phyloP scores from a whole-genome alignment of 2,888 invertebrate species.

The Lycaena phlaeas region DNA sequence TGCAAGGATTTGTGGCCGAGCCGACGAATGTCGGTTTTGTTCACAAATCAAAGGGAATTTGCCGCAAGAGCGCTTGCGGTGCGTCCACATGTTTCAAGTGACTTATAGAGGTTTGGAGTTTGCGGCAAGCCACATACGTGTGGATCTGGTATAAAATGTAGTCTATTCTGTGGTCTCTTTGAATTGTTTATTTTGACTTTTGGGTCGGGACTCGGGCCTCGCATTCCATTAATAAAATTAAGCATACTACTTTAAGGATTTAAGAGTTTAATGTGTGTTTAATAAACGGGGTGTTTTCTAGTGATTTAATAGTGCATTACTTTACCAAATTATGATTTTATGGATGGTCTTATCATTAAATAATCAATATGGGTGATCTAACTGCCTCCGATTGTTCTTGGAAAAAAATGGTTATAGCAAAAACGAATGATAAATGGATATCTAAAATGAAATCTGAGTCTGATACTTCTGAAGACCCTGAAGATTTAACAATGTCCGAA shows the following conservation, averaged over 20 bases:
- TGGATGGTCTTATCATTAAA: slow-evolving; percentile 60
- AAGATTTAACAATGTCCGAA: slow-evolving; percentile 30
- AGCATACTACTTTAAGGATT: neutral
- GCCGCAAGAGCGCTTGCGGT: no score
- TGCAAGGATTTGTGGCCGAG: no score
- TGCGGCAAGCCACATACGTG: no score
- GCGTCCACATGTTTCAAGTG: no score
- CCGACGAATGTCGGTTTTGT: no score
- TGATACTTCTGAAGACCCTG: slow-evolving; percentile 22
- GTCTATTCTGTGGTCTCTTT: neutral
- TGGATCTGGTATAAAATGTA: no score
- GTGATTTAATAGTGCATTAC: neutral
- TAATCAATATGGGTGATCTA: slow-evolving; percentile 66
- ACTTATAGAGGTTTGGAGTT: no score
- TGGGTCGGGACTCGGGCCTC: neutral
- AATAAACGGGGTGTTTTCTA: neutral
- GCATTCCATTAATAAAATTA: neutral
- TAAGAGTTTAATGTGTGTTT: neutral
- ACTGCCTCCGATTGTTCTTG: slow-evolving; percentile 48
- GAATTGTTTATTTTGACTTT: neutral
- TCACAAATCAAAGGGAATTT: no score
- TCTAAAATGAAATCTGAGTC: slow-evolving; percentile 39
- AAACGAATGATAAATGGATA: slow-evolving; percentile 53
- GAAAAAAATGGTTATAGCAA: slow-evolving; percentile 61
- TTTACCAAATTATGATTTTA: slow-evolving; percentile 47